Evolutionary conservation across 2,797 vertebrate genomes (phyloP).

Genomic region (Arremon brunneinucha): DNA sequence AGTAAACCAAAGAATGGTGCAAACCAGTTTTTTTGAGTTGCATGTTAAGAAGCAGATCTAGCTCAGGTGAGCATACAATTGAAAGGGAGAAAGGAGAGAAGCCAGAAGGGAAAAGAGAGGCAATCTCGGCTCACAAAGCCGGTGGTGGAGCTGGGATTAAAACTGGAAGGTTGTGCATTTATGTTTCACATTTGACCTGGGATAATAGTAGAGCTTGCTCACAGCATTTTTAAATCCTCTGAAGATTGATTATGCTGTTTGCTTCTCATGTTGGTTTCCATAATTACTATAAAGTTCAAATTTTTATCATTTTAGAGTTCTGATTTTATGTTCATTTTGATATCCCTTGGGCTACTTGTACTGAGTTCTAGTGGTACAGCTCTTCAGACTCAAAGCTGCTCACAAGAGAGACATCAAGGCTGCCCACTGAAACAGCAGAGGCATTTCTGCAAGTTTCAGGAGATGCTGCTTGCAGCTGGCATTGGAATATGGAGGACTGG

Average conservation of each 20-base stretch:
- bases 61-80: neutral
- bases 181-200: constrained; percentile 19
- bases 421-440: neutral
- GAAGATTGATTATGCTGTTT: constrained; percentile 29
- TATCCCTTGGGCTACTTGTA: neutral
- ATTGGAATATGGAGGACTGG: neutral
- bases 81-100: neutral
- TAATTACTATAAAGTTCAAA: constrained; percentile 33
- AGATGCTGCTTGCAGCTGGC: neutral
- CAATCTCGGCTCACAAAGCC: neutral
- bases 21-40: neutral
- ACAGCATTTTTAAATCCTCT: neutral
- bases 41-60: neutral
- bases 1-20: neutral
- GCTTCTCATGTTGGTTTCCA: constrained; percentile 17
- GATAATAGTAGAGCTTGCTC: neutral
- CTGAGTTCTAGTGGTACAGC: neutral
- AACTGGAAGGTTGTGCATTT: neutral
- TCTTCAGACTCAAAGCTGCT: neutral
- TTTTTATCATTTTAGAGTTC: constrained; percentile 24
- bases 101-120: neutral
- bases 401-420: neutral
- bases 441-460: neutral
- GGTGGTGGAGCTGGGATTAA: neutral
- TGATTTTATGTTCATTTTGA: constrained; percentile 14